Percentiles rank a stretch among this genome's conserved stretches.
Conservation (phyloP, 2,113 vertebrate genomes). For the Gasterosteus aculeatus region DNA sequence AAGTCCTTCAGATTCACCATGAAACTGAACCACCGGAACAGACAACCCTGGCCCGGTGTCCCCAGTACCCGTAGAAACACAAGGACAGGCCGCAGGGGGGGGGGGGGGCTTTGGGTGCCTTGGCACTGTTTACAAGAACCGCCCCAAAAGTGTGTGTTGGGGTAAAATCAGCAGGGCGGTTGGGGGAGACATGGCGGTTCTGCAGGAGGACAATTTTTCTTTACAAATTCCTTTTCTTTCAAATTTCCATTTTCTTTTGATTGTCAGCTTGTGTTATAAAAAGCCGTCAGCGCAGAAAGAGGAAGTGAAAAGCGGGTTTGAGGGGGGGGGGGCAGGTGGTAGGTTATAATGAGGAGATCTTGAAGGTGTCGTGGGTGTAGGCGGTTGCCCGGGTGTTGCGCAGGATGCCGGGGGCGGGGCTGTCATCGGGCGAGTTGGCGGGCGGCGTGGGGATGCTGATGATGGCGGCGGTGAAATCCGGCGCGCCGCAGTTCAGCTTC, state of each 20-base stretch:
- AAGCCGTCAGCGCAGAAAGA: background rate
- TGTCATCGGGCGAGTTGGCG: constrained; percentile 89
- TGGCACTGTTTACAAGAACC: background rate
- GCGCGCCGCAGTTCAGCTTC: constrained; percentile 88
- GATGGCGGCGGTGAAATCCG: constrained; percentile 88
- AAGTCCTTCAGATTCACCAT: too few species aligned
- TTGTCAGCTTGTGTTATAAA: background rate
- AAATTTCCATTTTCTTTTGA: background rate
- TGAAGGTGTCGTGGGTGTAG: constrained; percentile 85
- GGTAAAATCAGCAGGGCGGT: background rate
- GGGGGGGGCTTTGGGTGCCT: background rate
- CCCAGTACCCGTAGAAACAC: too few species aligned
- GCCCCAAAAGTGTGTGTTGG: background rate
- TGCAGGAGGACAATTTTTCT: background rate
- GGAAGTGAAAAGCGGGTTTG: constrained; percentile 7
- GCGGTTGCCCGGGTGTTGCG: constrained; percentile 85
- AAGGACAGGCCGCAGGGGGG: too few species aligned
- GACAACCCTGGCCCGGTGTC: too few species aligned
- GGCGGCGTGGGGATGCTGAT: constrained; percentile 93
- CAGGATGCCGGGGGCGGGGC: constrained; percentile 82
- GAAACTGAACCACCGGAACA: too few species aligned
- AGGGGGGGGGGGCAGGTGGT: background rate
- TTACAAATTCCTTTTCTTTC: background rate
- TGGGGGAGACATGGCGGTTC: background rate
- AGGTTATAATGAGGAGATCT: constrained; percentile 91